Conservation (phyloP, 1,140 invertebrate genomes). For the Batillaria attramentaria region DNA sequence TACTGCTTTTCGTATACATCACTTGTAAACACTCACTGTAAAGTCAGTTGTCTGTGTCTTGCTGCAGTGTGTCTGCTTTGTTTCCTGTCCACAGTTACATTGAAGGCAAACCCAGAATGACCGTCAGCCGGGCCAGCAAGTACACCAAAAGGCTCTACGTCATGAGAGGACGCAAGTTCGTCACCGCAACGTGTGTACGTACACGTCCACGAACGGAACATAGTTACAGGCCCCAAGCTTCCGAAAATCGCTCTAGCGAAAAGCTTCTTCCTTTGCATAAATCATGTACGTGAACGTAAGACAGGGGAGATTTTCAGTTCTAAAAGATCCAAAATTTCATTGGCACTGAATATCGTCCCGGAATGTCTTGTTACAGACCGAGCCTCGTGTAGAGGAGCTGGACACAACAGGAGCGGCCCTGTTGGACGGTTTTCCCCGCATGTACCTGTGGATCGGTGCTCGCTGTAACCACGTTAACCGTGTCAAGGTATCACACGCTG, state of each 20-base stretch:
- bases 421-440: conserved; percentile 51
- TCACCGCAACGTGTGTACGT: conserved; percentile 45
- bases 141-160: conserved; percentile 47
- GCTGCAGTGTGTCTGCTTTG: no score
- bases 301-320: no score
- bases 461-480: conserved; percentile 37
- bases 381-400: conserved; percentile 34
- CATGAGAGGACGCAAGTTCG: conserved; percentile 42
- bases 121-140: conserved; percentile 23
- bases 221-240: background rate
- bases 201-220: background rate
- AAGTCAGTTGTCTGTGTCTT: background rate
- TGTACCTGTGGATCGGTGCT: conserved; percentile 55
- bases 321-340: background rate
- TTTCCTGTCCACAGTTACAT: conserved; percentile 38
- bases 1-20: background rate
- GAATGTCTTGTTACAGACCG: conserved; percentile 34
- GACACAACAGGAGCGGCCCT: conserved; percentile 37
- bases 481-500: no score
- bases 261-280: background rate
- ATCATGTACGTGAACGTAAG: background rate
- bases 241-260: background rate
- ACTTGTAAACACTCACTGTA: background rate
- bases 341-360: background rate
- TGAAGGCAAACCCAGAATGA: conserved; percentile 43